Evolutionary conservation across 2,113 vertebrate genomes (phyloP).

Genomic region (Bostrychus sinensis): DNA sequence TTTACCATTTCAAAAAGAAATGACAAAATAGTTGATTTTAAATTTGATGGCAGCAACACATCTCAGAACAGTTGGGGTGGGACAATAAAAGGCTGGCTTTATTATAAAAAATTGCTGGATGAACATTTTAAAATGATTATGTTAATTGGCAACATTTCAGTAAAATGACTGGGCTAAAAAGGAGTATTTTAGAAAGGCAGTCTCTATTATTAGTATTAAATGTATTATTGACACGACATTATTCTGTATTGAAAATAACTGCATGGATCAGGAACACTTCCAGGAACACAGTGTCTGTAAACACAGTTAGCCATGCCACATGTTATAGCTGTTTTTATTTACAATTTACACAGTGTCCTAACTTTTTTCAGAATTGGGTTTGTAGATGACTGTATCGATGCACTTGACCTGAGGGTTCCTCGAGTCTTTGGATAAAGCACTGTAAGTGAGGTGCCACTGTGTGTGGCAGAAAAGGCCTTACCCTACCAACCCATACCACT

Average conservation of each 20-base stretch:
- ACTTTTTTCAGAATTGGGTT: neutral
- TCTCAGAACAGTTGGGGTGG: no score
- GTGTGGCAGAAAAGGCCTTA: slow-evolving; percentile 6
- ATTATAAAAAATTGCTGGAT: no score
- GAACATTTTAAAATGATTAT: no score
- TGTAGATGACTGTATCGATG: neutral
- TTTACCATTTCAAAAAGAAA: no score
- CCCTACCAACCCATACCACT: slow-evolving; percentile 7
- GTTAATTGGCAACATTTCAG: no score
- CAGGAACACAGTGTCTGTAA: no score
- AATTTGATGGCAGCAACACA: neutral
- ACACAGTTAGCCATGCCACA: neutral
- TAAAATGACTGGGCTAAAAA: no score
- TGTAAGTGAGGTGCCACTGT: slow-evolving; percentile 13
- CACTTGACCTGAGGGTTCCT: slow-evolving; percentile 11
- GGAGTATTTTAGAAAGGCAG: neutral
- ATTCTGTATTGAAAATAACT: neutral
- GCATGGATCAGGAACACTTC: neutral
- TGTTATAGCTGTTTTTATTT: neutral
- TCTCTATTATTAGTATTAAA: neutral
- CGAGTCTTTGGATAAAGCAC: neutral
- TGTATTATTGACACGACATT: no score
- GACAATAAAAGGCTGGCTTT: no score
- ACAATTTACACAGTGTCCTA: neutral
- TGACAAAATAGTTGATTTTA: no score